phyloP scores from a whole-genome alignment of 2,888 invertebrate genomes.

The Amiota communis region DNA sequence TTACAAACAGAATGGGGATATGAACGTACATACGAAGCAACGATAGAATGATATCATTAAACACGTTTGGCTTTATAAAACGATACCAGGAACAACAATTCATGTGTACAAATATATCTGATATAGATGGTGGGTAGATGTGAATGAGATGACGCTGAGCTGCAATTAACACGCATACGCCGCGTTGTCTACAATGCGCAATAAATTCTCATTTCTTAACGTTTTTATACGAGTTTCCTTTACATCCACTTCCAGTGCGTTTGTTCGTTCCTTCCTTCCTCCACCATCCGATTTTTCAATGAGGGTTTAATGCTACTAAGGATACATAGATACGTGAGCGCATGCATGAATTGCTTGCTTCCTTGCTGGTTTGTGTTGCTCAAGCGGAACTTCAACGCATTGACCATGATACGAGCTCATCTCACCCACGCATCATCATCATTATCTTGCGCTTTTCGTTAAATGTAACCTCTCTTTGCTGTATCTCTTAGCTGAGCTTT shows the following conservation, averaged over 20 bases:
- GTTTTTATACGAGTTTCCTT: neutral
- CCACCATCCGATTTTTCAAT: neutral
- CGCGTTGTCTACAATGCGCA: neutral
- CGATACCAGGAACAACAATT: no score
- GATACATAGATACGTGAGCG: neutral
- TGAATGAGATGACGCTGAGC: constrained; percentile 16
- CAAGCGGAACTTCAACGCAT: neutral
- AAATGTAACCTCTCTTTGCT: no score
- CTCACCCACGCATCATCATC: neutral
- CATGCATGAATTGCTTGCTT: neutral
- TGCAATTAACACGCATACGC: constrained; percentile 18
- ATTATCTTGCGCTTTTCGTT: no score
- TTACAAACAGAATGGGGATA: neutral
- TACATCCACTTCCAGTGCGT: neutral
- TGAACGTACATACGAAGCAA: neutral
- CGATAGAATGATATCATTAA: neutral
- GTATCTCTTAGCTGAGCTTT: no score
- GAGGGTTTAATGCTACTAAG: neutral
- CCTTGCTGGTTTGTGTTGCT: neutral
- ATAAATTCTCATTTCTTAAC: constrained; percentile 7
- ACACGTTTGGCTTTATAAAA: neutral
- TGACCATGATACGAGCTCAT: neutral
- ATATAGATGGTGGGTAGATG: neutral
- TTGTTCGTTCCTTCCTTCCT: neutral
- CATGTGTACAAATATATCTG: no score